phyloP scores from a whole-genome alignment of 2,113 vertebrate genomes.

The Sceloporus undulatus region DNA sequence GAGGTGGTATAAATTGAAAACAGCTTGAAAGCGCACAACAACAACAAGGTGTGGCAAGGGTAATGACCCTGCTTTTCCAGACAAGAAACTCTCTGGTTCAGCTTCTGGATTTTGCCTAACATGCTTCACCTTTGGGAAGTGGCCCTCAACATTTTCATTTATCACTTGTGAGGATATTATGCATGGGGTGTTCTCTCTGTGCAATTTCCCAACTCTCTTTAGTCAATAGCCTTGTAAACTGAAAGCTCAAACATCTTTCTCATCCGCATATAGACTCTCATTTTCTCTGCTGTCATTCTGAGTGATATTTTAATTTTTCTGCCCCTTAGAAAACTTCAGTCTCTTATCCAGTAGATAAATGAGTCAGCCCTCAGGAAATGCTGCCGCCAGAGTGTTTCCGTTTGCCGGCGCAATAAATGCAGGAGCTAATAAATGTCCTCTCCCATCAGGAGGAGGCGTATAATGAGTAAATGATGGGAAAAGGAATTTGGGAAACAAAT shows the following conservation, averaged over 20 bases:
- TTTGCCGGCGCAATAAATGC: constrained; percentile 77
- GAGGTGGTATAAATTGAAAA: too few species aligned
- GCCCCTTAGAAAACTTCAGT: constrained; percentile 74
- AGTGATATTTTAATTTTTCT: constrained; percentile 83
- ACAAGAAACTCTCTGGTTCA: background rate
- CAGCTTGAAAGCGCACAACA: too few species aligned
- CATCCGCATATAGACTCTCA: constrained; percentile 44
- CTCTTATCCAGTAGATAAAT: constrained; percentile 76
- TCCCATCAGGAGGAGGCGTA: constrained; percentile 76
- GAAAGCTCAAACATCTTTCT: constrained; percentile 56
- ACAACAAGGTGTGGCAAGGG: too few species aligned
- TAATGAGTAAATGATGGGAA: constrained; percentile 85
- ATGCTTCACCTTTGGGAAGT: background rate
- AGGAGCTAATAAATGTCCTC: constrained; percentile 80
- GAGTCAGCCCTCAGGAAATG: constrained; percentile 77
- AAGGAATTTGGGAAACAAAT: constrained; percentile 77
- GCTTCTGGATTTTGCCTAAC: background rate
- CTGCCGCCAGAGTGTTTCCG: constrained; percentile 66
- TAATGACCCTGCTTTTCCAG: background rate
- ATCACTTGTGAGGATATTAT: constrained; percentile 35
- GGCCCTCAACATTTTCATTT: constrained; percentile 48
- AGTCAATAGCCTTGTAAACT: constrained; percentile 51
- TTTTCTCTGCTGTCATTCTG: constrained; percentile 79
- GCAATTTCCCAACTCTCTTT: constrained; percentile 35
- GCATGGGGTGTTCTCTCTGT: constrained; percentile 29